Conservation (phyloP, 2,797 vertebrate genomes). For the Sebastes steindachneri region DNA sequence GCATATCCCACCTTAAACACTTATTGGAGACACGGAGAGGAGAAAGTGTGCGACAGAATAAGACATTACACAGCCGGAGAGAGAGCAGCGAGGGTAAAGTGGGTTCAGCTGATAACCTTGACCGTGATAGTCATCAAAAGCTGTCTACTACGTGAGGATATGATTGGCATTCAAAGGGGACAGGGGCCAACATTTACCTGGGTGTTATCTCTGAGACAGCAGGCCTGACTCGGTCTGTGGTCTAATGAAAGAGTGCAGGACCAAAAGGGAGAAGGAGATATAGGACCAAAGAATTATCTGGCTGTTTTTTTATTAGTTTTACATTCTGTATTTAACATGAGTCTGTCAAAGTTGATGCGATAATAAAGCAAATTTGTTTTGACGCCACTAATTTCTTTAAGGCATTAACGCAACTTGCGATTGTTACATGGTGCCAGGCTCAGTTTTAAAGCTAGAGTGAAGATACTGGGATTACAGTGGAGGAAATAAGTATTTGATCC, state of each 20-base stretch:
- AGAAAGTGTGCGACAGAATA: slow-evolving; percentile 22
- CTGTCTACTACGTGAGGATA: slow-evolving; percentile 41
- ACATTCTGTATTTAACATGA: neutral
- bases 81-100: slow-evolving; percentile 21
- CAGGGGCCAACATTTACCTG: slow-evolving; percentile 55
- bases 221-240: slow-evolving; percentile 52
- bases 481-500: too few species aligned
- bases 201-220: slow-evolving; percentile 69
- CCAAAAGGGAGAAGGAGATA: slow-evolving; percentile 36
- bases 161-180: slow-evolving; percentile 65
- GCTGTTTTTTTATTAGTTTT: slow-evolving; percentile 15
- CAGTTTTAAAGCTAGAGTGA: too few species aligned
- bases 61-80: slow-evolving; percentile 20
- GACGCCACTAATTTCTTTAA: too few species aligned
- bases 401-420: too few species aligned
- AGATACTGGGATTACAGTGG: too few species aligned
- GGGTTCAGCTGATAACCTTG: slow-evolving; percentile 62
- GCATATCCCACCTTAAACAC: slow-evolving; percentile 18
- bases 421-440: too few species aligned
- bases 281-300: slow-evolving; percentile 25
- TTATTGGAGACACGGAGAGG: neutral
- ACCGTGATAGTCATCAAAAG: slow-evolving; percentile 43
- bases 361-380: too few species aligned
- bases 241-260: slow-evolving; percentile 51
- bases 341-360: too few species aligned